Evolutionary conservation across 2,888 invertebrate genomes (phyloP).

Genomic region (Galerucella pusilla): DNA sequence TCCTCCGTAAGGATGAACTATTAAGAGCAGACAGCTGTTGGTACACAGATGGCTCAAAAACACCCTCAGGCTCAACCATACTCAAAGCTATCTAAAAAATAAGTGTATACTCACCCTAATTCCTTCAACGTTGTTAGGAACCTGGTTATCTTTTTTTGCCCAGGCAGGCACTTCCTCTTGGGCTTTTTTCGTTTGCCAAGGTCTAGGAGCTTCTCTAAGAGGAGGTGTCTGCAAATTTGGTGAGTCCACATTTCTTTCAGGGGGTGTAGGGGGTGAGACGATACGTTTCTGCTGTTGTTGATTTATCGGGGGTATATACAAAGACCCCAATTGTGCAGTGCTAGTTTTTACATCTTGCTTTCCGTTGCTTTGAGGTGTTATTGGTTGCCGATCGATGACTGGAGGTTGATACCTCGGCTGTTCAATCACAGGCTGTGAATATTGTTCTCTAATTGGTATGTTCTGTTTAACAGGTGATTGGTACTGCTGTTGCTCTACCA

Average conservation of each 20-base stretch:
- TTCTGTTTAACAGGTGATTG: slow-evolving; percentile 44
- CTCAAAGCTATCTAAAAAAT: neutral
- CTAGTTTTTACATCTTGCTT: slow-evolving; percentile 51
- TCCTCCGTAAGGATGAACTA: no score
- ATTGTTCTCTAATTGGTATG: slow-evolving; percentile 38
- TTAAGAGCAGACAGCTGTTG: no score
- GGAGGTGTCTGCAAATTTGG: slow-evolving; percentile 65
- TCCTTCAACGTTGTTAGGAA: slow-evolving; percentile 21
- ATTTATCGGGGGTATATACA: slow-evolving; percentile 68
- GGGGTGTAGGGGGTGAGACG: slow-evolving; percentile 53
- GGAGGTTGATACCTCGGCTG: slow-evolving; percentile 56
- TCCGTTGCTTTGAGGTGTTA: slow-evolving; percentile 40
- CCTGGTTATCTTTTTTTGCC: slow-evolving; percentile 59
- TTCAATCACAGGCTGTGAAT: slow-evolving; percentile 42
- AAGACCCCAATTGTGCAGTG: slow-evolving; percentile 66
- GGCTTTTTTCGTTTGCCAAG: slow-evolving; percentile 67
- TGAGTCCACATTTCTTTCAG: slow-evolving; percentile 53
- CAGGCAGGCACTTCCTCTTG: slow-evolving; percentile 68
- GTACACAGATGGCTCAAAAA: no score
- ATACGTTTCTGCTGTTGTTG: slow-evolving; percentile 48
- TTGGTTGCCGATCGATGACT: slow-evolving; percentile 50
- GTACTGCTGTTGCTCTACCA: slow-evolving; percentile 33
- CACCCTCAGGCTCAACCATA: neutral
- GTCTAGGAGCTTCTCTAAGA: slow-evolving; percentile 71
- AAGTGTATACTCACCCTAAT: slow-evolving; percentile 17